Conservation (phyloP, 2,888 invertebrate species). For the Drosophila leonis region DNA sequence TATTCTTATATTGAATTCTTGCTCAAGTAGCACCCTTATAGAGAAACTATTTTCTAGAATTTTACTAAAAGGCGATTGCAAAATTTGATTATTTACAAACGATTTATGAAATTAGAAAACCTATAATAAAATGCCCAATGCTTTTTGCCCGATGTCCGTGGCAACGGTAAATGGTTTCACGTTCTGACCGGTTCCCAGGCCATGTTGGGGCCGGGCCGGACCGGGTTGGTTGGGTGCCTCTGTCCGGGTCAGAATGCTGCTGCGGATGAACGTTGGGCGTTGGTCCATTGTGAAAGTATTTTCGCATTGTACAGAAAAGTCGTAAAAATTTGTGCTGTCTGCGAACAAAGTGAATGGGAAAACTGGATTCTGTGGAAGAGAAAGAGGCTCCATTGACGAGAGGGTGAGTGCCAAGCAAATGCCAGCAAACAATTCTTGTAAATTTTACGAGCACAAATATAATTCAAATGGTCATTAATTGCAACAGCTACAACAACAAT, state of each 20-base stretch:
- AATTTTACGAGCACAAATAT: constrained; percentile 84
- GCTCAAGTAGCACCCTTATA: not conserved
- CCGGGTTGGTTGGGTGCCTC: constrained; percentile 1
- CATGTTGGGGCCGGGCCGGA: not conserved
- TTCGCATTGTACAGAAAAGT: constrained; percentile 81
- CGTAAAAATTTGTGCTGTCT: constrained; percentile 79
- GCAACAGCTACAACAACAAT: constrained; percentile 67
- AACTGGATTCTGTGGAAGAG: constrained; percentile 42
- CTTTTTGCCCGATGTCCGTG: constrained; percentile 25
- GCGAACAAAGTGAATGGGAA: constrained; percentile 66
- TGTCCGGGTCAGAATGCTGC: constrained; percentile 21
- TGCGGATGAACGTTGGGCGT: constrained; percentile 41
- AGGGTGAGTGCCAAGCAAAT: constrained; percentile 33
- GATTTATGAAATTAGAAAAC: constrained; percentile 75
- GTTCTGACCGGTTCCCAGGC: constrained; percentile 35
- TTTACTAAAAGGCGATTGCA: constrained; percentile 71
- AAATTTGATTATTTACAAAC: constrained; percentile 78
- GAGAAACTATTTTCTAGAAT: constrained; percentile 34
- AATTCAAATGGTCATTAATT: constrained; percentile 84
- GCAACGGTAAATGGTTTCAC: constrained; percentile 29
- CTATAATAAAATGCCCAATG: constrained; percentile 62
- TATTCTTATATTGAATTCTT: not conserved
- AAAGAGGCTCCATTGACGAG: constrained; percentile 13
- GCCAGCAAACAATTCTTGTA: constrained; percentile 79
- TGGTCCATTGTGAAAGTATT: constrained; percentile 76